Evolutionary conservation across 1,140 invertebrate genomes (phyloP).

Genomic region (Diplogasteroides magnus): DNA sequence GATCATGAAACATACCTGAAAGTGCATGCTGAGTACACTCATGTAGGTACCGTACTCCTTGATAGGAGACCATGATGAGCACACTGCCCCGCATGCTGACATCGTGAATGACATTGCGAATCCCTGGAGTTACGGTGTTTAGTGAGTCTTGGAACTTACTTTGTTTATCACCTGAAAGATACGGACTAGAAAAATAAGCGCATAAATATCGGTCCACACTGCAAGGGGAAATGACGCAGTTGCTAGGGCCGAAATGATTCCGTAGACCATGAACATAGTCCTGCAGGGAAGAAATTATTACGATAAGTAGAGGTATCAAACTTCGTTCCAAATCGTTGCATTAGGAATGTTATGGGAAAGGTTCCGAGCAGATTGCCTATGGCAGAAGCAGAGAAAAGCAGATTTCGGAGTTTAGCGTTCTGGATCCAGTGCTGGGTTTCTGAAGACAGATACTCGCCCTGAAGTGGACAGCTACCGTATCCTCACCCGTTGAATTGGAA

Average conservation of each 20-base stretch:
- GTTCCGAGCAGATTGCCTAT: conserved; percentile 34
- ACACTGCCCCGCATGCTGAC: conserved; percentile 42
- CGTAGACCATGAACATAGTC: conserved; percentile 33
- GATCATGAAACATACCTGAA: conserved; percentile 42
- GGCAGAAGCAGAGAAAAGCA: conserved; percentile 36
- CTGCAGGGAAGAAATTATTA: neutral
- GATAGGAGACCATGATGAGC: conserved; percentile 43
- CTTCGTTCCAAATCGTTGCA: conserved; percentile 27
- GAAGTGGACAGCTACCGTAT: too few relatives aligned
- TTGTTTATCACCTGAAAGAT: conserved; percentile 36
- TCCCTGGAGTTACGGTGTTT: conserved; percentile 18
- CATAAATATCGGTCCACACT: conserved; percentile 31
- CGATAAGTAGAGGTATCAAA: neutral
- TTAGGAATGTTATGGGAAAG: conserved; percentile 32
- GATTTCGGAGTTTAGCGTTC: conserved; percentile 8
- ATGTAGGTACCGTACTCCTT: conserved; percentile 39
- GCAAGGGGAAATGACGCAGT: conserved; percentile 43
- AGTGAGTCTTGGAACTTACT: neutral
- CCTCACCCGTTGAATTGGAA: too few relatives aligned
- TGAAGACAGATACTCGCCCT: too few relatives aligned
- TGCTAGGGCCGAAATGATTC: conserved; percentile 43
- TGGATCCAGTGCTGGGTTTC: conserved; percentile 24
- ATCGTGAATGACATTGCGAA: conserved; percentile 43
- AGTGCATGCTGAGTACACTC: conserved; percentile 41
- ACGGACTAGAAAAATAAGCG: conserved; percentile 32